Evolutionary conservation across 2,797 vertebrate species (phyloP).

Genomic region (Hippopotamyrus pictus): DNA sequence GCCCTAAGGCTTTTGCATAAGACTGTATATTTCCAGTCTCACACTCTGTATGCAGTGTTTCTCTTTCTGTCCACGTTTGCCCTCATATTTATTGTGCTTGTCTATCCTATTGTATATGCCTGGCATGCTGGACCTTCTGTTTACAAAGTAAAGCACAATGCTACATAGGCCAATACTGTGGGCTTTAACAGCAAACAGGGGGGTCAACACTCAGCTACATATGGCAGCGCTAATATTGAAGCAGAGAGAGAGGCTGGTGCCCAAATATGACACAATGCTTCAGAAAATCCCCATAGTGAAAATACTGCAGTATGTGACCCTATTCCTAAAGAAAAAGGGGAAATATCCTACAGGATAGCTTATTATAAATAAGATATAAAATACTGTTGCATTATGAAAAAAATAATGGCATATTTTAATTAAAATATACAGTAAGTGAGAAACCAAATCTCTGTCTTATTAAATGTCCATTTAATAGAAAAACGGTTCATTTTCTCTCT

Average conservation of each 20-base stretch:
- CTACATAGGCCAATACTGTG: background rate
- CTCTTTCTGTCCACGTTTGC: background rate
- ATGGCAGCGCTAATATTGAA: background rate
- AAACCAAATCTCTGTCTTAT: background rate
- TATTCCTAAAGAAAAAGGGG: background rate
- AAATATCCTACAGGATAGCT: background rate
- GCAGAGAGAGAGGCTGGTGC: background rate
- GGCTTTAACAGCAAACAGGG: background rate
- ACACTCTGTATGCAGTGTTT: background rate
- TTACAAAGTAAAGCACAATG: background rate
- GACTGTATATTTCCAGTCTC: background rate
- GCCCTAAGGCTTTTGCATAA: background rate
- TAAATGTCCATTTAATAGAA: background rate
- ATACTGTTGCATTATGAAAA: background rate
- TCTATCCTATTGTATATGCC: background rate
- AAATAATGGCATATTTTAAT: background rate
- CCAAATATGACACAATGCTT: background rate
- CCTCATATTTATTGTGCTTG: background rate
- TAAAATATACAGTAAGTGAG: background rate
- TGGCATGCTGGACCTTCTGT: background rate
- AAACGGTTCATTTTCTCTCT: background rate
- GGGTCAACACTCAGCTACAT: background rate
- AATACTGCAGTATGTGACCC: background rate
- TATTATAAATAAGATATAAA: background rate
- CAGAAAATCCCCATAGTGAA: background rate